Base-by-base conservation (phyloP, 2,113 vertebrate genomes). In the Hepsetus odoe region DNA sequence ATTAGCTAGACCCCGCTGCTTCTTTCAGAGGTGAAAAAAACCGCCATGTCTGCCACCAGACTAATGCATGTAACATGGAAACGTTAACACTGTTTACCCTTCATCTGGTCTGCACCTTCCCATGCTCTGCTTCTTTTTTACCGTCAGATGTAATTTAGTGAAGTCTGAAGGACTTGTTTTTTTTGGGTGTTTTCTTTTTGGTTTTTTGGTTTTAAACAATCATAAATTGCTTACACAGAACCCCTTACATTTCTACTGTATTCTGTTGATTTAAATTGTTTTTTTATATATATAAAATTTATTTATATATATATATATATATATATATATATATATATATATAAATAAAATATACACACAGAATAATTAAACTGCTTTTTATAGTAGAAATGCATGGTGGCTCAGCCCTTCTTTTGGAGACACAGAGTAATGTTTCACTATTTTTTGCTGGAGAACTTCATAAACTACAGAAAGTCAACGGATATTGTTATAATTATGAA, bases 401-500 rank as follows among this genome's bases (percentile, higher is more conserved):
- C 85, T 91, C 87, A 87, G 84, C 89, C 86, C 75, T 93, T 95
- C 87, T 90, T 92, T 93, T 92, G 88, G 84, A 91, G 88, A 92
- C 90, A 90, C 77, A 77, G 85, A 87, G 91, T 89, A 85, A 88
- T 90, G 89, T 94, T 89, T 88, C 91, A 93, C 61, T 70, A 59
- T 83, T 84, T 93, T 93, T 93, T 93, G 92, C 90, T 92, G 91
- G 91, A 93, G 90, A 92, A 91, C 89, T 93, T 93, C 92, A 93
- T 92, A 91, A 93, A 80, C 90, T 92, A 92, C 93, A 68, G 88
- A 94, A 92, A 94, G 92, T 92, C 91, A 51, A 93, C 92, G 92
- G 88, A 91, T 91, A 93, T 94, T 94, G 91, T 94, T 93, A 93
- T 94, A 93, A 93, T 91, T 90, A 90, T 92, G 90, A 94, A 92